Evolutionary conservation across 2,113 vertebrate genomes (phyloP).

Genomic region (Jacana jacana): DNA sequence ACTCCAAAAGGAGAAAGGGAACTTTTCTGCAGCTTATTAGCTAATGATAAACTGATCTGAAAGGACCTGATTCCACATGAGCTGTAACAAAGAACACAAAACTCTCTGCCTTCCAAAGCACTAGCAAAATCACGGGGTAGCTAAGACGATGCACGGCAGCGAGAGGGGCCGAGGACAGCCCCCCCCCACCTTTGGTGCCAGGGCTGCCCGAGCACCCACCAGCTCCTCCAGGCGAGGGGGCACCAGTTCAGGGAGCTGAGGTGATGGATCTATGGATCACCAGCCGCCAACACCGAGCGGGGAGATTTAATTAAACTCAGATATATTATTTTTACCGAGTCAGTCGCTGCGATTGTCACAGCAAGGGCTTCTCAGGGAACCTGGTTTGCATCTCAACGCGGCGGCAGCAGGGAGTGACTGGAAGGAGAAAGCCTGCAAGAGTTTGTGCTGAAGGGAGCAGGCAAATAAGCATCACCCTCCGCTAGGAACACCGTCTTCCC

Average conservation of each 20-base stretch:
- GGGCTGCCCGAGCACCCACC: background rate
- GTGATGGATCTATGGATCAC: background rate
- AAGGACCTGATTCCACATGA: background rate
- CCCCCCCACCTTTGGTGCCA: background rate
- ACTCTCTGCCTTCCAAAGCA: background rate
- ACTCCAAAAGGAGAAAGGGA: background rate
- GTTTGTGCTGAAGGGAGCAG: background rate
- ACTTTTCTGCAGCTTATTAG: background rate
- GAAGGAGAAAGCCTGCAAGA: background rate
- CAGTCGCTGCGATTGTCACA: background rate
- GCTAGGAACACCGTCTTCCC: background rate
- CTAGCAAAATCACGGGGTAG: background rate
- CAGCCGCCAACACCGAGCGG: background rate
- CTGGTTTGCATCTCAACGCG: background rate
- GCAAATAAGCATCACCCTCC: background rate
- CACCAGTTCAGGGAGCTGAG: background rate
- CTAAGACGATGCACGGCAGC: background rate
- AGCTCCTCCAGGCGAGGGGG: background rate
- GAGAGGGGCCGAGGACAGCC: background rate
- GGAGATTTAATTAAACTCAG: background rate
- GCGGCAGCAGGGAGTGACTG: background rate
- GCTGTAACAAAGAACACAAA: background rate
- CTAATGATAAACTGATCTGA: background rate
- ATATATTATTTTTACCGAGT: conserved; percentile 22
- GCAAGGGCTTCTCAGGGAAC: background rate